Conservation (phyloP, 2,113 vertebrate genomes). For the Miniopterus natalensis region DNA sequence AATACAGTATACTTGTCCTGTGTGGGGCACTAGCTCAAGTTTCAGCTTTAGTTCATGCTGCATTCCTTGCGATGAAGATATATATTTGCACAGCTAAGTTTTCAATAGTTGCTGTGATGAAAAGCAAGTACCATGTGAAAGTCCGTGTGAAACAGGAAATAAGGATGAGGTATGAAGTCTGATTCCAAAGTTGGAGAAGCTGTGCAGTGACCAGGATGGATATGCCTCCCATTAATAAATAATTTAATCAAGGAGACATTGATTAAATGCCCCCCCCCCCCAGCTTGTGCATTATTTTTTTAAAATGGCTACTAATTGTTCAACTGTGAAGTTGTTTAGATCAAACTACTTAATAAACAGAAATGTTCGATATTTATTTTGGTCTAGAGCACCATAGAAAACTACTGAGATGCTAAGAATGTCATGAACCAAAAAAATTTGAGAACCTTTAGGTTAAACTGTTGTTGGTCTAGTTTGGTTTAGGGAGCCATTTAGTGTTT, state of each 20-base stretch:
- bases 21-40: neutral
- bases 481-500: neutral
- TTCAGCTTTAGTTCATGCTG: slow-evolving; percentile 38
- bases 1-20: neutral
- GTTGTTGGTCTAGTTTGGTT: neutral
- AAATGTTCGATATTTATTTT: slow-evolving; percentile 26
- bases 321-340: neutral
- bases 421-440: neutral
- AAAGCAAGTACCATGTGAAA: neutral
- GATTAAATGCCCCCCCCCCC: neutral
- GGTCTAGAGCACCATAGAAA: neutral
- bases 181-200: neutral
- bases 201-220: neutral
- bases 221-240: neutral
- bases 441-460: neutral
- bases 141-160: slow-evolving; percentile 1
- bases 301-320: neutral
- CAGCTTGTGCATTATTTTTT: neutral
- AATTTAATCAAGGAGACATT: neutral
- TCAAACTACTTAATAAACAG: neutral
- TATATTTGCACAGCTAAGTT: neutral
- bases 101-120: neutral
- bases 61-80: slow-evolving; percentile 17
- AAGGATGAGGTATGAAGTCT: neutral
- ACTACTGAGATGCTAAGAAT: neutral